Conservation (phyloP, 2,888 invertebrate species). For the Pandemis cinnamomeana region DNA sequence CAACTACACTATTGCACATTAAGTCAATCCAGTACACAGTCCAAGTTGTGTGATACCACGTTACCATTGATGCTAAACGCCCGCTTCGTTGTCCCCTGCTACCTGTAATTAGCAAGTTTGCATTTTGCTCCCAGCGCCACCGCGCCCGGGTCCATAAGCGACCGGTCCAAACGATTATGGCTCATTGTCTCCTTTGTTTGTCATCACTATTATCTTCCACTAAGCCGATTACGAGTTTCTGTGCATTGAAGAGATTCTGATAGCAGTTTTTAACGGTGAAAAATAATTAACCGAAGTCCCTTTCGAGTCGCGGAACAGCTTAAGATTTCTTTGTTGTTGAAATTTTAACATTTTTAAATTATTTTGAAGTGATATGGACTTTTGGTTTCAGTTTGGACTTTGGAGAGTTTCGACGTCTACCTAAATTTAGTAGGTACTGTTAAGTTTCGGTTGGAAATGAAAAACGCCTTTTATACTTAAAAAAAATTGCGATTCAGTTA, state of each 20-base stretch:
- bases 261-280: conserved; percentile 22
- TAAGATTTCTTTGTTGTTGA: conserved; percentile 1
- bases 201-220: conserved; percentile 52
- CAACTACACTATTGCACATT: too few species aligned
- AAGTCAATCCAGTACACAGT: neutral
- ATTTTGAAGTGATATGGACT: too few species aligned
- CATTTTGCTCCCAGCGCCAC: conserved; percentile 54
- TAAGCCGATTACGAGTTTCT: conserved; percentile 45
- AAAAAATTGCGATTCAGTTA: too few species aligned
- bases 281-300: conserved; percentile 13
- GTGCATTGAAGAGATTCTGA: conserved; percentile 32
- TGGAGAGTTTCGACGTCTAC: too few species aligned
- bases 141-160: conserved; percentile 51
- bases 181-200: conserved; percentile 64
- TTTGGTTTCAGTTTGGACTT: too few species aligned
- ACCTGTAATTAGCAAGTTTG: conserved; percentile 57
- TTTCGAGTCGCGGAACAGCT: conserved; percentile 12
- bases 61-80: conserved; percentile 14
- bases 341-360: neutral
- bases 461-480: too few species aligned
- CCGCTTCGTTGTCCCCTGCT: conserved; percentile 48
- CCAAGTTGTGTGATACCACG: conserved; percentile 6
- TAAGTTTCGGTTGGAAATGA: too few species aligned
- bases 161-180: conserved; percentile 58
- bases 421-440: too few species aligned